A percentile compares a stretch with the other conserved stretches of the same genome.
Conservation (phyloP, 2,113 vertebrate species). For the Struthio camelus region DNA sequence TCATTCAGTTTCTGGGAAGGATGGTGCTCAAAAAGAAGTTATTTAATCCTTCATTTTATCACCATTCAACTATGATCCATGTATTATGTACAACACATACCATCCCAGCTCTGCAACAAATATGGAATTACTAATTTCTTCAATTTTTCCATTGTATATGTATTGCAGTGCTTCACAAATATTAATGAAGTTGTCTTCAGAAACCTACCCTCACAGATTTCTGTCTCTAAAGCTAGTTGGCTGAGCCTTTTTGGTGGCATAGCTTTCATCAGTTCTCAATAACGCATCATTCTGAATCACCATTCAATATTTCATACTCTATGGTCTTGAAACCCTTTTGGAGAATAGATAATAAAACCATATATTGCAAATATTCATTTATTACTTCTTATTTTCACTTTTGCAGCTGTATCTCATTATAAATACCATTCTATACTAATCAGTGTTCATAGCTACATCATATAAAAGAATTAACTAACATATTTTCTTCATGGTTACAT, state of each 20-base stretch:
- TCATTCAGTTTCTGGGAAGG: background rate
- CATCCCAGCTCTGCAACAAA: background rate
- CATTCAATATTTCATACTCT: background rate
- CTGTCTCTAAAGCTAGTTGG: background rate
- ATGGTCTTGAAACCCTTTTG: background rate
- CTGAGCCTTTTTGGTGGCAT: background rate
- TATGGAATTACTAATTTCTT: background rate
- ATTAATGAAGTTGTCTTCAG: background rate
- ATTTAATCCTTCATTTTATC: background rate
- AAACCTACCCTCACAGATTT: background rate
- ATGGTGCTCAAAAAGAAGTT: background rate
- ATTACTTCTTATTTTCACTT: background rate
- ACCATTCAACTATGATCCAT: background rate
- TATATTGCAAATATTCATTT: background rate
- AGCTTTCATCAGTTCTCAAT: background rate
- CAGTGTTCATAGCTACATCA: background rate
- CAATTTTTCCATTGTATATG: background rate
- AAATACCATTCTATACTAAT: background rate
- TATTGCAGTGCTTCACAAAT: background rate
- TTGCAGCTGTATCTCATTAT: background rate
- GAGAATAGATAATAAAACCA: background rate
- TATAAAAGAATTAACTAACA: background rate
- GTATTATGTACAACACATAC: background rate
- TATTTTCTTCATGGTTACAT: background rate
- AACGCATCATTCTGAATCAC: background rate